Base-by-base conservation (phyloP, 2,888 invertebrate species). In the Clanis bilineata region DNA sequence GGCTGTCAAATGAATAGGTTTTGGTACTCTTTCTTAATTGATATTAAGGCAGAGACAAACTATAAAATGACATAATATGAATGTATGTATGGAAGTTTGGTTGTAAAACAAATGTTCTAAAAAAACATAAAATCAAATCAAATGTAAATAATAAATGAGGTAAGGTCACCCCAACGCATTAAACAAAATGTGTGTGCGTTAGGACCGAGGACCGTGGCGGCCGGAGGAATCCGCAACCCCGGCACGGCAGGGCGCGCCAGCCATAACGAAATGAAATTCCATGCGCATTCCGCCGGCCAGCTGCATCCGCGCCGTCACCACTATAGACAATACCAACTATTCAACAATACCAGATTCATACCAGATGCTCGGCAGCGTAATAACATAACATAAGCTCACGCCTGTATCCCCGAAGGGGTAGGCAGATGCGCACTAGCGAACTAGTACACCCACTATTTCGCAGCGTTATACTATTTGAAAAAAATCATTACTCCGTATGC, bases 231-330 rank as follows among this genome's bases (percentile, higher is more conserved):
- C 83, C 81, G 78, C 82, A 80, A 79, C 78, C 81, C 80, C 70
- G 71, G 71, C 68, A 69, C 70, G 71, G 71, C 68, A 69, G 71
- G 72, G 66, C 64, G 74, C 73, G 77, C 72, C 79, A 77, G 77
- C 72, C 79, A 77, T 88, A 88, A 85, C 88, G 84, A 91, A 90
- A 91, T 91, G 85, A 90, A 91, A 91, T 91, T 91, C 90, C 88
- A 64, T 66, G 68, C 72, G 73, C 81, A 87, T 88, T 81, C 86
- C 85, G 68, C 72, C 73, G 70, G 66, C 70, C 73, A 73, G 69
- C 72, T 74, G 71, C 76, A 74, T 66, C 69, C 74, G 76, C 79
- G 77, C 71, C 74, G 67, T 73, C 75, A 66, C 72, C 70, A 64
- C 66, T 63, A 62, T 62, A 69, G 66, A 70, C 67, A 75, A 71